Percentiles rank a stretch among this genome's conserved stretches.
phyloP scores from a whole-genome alignment of 2,888 invertebrate genomes.

The Dryobota labecula region DNA sequence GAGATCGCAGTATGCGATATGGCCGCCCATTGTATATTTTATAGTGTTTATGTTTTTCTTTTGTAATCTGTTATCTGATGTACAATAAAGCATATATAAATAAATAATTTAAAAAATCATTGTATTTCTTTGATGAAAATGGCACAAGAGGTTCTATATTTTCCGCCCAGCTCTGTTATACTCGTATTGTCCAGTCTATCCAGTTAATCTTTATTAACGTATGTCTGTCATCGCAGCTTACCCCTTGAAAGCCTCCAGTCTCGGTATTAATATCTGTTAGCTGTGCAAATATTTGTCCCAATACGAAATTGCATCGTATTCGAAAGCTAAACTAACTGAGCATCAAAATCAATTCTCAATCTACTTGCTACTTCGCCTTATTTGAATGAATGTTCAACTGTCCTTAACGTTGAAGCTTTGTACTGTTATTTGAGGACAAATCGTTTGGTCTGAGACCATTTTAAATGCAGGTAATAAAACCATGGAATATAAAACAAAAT shows the following conservation, averaged over 20 bases:
- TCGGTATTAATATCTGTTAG: constrained; percentile 13
- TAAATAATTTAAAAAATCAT: too few species aligned
- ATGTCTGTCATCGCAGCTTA: background rate
- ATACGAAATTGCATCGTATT: constrained; percentile 39
- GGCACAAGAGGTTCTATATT: background rate
- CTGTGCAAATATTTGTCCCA: constrained; percentile 30
- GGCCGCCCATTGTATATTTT: too few species aligned
- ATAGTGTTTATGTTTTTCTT: too few species aligned
- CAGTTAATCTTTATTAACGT: background rate
- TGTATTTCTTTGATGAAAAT: too few species aligned
- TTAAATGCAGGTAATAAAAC: background rate
- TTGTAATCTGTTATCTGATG: too few species aligned
- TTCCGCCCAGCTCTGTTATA: background rate
- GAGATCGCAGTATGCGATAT: too few species aligned
- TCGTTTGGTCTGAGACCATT: background rate
- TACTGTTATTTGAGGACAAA: background rate
- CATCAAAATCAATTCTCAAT: constrained; percentile 29
- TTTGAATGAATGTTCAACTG: constrained; percentile 22
- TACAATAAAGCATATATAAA: too few species aligned
- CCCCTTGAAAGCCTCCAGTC: constrained; percentile 1
- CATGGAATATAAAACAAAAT: background rate
- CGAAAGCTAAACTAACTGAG: constrained; percentile 30
- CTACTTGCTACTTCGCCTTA: background rate
- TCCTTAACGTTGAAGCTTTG: background rate
- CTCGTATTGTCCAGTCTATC: background rate